These are phyloP conservation scores for Trichopoda pennipes DNA, from an alignment of 2,888 invertebrate genomes.

Conservation along the genomic window DNA sequence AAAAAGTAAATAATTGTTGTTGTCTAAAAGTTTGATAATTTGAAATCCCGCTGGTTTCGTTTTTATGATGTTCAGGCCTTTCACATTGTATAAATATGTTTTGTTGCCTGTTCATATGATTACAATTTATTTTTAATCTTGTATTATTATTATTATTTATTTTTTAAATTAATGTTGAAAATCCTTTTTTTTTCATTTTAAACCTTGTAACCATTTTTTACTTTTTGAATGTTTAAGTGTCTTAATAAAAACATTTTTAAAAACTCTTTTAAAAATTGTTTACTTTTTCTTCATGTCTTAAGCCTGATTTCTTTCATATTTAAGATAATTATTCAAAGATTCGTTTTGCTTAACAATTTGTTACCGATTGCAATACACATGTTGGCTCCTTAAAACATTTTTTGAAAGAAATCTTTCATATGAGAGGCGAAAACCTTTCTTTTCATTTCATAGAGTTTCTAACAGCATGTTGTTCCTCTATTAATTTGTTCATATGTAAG, in stretches of 20 bases:
- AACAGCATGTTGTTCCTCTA: conserved; percentile 16
- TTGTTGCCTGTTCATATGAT: conserved; percentile 1
- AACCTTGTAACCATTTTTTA: conserved; percentile 39
- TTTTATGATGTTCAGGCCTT: conserved; percentile 53
- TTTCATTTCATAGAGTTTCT: not conserved
- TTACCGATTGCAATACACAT: conserved; percentile 56
- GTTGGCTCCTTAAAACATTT: conserved; percentile 8
- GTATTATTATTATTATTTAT: conserved; percentile 19
- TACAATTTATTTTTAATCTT: conserved; percentile 58
- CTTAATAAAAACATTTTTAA: conserved; percentile 24
- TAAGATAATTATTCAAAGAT: conserved; percentile 70
- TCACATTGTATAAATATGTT: conserved; percentile 43
- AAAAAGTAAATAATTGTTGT: conserved; percentile 60
- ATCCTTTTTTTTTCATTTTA: conserved; percentile 45
- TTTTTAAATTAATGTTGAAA: not conserved
- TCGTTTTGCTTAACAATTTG: conserved; percentile 68
- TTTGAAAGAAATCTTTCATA: conserved; percentile 22
- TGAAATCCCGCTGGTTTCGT: conserved; percentile 63
- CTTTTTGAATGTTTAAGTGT: not conserved
- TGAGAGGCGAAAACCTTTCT: not conserved
- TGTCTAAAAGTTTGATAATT: conserved; percentile 60
- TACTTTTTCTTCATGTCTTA: conserved; percentile 54
- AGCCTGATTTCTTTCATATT: conserved; percentile 34
- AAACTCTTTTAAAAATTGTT: conserved; percentile 53
- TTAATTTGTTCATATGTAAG: conserved; percentile 12